A percentile compares a stretch with the other conserved stretches of the same genome.
Evolutionary conservation across 2,888 invertebrate species (phyloP).

Genomic region (Mimachlamys varia): DNA sequence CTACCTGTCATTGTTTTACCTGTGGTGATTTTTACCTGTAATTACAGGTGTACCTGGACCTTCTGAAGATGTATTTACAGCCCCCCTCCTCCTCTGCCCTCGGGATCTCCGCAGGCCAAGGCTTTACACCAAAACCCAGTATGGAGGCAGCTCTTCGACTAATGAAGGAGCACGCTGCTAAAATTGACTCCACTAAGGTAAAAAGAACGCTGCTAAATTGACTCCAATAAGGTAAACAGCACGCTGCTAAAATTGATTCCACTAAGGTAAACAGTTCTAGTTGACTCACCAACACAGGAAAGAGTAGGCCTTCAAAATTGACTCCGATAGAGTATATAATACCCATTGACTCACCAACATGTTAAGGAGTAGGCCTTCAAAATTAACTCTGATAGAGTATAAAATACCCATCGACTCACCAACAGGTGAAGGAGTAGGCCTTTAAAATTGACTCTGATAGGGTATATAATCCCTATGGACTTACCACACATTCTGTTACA

Average conservation of each 20-base stretch:
- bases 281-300: no score
- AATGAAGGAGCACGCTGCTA: slow-evolving; percentile 91
- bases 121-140: slow-evolving; percentile 85
- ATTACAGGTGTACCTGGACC: slow-evolving; percentile 85
- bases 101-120: slow-evolving; percentile 75
- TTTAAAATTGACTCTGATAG: no score
- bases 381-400: no score
- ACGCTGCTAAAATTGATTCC: no score
- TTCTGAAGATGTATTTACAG: slow-evolving; percentile 85
- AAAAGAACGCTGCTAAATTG: slow-evolving; percentile 86
- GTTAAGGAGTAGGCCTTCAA: not conserved
- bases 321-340: no score
- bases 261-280: no score
- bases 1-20: no score
- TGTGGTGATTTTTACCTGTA: not conserved
- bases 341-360: slow-evolving; percentile 85
- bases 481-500: no score
- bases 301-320: no score
- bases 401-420: no score
- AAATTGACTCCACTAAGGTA: slow-evolving; percentile 92
- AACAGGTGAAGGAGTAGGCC: no score
- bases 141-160: slow-evolving; percentile 90
- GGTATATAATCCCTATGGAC: no score
- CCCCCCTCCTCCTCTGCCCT: slow-evolving; percentile 83
- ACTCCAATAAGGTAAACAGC: slow-evolving; percentile 83